A percentile compares a stretch with the other conserved stretches of the same genome.
phyloP scores from a whole-genome alignment of 2,113 vertebrate species.

The Alectura lathami region DNA sequence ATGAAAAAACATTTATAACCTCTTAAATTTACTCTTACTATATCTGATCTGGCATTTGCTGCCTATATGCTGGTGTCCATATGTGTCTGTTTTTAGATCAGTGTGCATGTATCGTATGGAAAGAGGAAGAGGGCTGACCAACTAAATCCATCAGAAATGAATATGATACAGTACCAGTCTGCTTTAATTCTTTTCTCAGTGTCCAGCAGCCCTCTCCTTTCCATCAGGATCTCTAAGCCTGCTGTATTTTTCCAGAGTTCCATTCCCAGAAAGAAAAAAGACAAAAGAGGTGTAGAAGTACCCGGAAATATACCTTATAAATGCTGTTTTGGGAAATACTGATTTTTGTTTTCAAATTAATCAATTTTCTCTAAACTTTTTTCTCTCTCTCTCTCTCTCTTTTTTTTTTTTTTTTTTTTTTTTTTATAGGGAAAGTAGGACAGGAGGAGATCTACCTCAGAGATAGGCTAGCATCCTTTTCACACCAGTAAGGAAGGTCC shows the following conservation, averaged over 20 bases:
- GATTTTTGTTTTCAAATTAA: not conserved
- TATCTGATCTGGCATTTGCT: conserved; percentile 49
- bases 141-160: not conserved
- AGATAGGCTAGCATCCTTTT: not conserved
- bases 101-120: not conserved
- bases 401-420: not conserved
- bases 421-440: not conserved
- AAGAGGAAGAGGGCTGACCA: conserved; percentile 10
- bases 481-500: not conserved
- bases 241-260: not conserved
- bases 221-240: not conserved
- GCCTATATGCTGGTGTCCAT: conserved; percentile 39
- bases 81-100: not conserved
- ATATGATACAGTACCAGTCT: not conserved
- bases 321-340: not conserved
- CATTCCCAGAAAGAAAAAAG: not conserved
- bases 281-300: not conserved
- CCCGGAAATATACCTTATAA: not conserved
- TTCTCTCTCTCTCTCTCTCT: not conserved
- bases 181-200: not conserved
- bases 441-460: not conserved
- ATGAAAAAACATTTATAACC: conserved; percentile 39
- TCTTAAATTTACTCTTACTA: conserved; percentile 21
- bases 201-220: not conserved
- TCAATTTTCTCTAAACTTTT: not conserved